These are phyloP conservation scores for Rana temporaria DNA, from an alignment of 2,113 vertebrate species.

Conservation along the genomic window DNA sequence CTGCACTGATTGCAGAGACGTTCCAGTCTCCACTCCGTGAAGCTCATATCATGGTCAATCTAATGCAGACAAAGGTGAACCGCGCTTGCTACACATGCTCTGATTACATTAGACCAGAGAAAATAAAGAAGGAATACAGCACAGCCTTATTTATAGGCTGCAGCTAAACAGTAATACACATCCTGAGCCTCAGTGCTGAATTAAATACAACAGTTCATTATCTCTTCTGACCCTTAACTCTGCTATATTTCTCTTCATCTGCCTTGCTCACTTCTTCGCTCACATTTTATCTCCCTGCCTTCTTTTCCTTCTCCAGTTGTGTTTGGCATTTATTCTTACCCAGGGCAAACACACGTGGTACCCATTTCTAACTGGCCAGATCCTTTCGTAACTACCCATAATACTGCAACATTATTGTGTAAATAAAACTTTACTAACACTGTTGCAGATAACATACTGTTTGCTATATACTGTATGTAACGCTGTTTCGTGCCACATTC, in stretches of 20 bases:
- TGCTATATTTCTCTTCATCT: background rate
- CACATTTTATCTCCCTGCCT: background rate
- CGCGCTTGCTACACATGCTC: constrained; percentile 32
- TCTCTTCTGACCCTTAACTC: constrained; percentile 7
- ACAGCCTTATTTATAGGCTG: constrained; percentile 20
- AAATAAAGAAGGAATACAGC: constrained; percentile 29
- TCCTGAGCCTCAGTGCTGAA: constrained; percentile 17
- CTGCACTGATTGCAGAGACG: constrained; percentile 38
- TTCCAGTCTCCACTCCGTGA: constrained; percentile 35
- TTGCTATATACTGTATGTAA: too few species aligned
- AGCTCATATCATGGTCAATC: constrained; percentile 54
- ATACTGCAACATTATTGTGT: too few species aligned
- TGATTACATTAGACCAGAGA: constrained; percentile 40
- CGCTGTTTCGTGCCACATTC: too few species aligned
- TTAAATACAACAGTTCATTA: constrained; percentile 34
- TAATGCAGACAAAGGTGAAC: constrained; percentile 51
- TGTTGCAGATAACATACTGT: too few species aligned
- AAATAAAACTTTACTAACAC: too few species aligned
- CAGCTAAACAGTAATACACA: constrained; percentile 17
- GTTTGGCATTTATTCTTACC: too few species aligned
- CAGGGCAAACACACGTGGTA: too few species aligned
- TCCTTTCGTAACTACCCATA: too few species aligned
- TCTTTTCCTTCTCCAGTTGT: too few species aligned
- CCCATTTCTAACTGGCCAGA: too few species aligned
- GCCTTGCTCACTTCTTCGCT: background rate